Evolutionary conservation across 2,113 vertebrate species (phyloP).

Genomic region (Podocnemis expansa): DNA sequence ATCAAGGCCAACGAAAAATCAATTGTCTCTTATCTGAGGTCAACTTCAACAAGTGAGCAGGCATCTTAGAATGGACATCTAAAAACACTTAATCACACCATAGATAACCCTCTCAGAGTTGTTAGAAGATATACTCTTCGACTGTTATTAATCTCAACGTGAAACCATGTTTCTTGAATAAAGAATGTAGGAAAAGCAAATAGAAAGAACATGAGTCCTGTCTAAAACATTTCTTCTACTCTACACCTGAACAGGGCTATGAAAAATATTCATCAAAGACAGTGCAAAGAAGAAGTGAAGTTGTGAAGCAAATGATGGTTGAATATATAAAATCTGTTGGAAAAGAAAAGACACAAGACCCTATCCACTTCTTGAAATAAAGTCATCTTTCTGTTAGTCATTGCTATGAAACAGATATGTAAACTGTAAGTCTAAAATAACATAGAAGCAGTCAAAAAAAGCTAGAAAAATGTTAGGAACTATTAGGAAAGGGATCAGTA

Average conservation of each 20-base stretch:
- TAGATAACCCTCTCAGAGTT: background rate
- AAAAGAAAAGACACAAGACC: rapidly evolving
- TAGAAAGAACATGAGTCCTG: background rate
- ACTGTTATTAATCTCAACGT: rapidly evolving
- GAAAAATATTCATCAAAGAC: background rate
- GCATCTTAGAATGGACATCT: background rate
- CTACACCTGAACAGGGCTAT: background rate
- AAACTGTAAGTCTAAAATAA: background rate
- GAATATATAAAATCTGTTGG: background rate
- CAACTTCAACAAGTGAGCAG: background rate
- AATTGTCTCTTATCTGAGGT: background rate
- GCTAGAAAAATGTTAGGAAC: background rate
- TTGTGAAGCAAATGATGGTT: background rate
- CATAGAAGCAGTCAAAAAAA: background rate
- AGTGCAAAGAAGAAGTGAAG: rapidly evolving
- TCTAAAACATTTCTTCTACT: background rate
- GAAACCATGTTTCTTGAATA: background rate
- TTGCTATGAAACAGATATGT: rapidly evolving
- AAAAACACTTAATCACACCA: background rate
- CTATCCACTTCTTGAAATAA: background rate
- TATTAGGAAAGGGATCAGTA: background rate
- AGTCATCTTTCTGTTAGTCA: background rate
- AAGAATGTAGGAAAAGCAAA: background rate
- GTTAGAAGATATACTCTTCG: rapidly evolving
- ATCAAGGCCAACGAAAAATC: background rate